Evolutionary conservation across 2,888 invertebrate species (phyloP).

Genomic region (Quadriops clusia): DNA sequence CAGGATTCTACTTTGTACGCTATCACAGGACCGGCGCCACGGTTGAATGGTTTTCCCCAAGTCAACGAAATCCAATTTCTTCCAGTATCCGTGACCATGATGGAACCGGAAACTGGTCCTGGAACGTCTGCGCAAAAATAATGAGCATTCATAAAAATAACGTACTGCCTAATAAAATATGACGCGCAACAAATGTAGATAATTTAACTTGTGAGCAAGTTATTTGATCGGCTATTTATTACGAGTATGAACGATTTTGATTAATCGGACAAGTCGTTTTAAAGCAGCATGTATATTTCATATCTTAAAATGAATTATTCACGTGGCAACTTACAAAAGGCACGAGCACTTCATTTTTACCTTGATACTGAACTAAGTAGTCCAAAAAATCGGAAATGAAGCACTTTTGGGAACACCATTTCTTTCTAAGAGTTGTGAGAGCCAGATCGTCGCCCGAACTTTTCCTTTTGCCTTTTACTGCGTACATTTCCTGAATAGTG

Average conservation of each 20-base stretch:
- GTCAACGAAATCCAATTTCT: conserved; percentile 71
- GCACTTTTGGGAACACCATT: conserved; percentile 29
- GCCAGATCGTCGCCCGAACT: conserved; percentile 19
- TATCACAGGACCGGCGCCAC: conserved; percentile 61
- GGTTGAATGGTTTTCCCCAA: conserved; percentile 67
- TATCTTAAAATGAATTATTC: too few species aligned
- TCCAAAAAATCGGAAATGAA: conserved; percentile 37
- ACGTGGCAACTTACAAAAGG: too few species aligned
- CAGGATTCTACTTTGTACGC: conserved; percentile 76
- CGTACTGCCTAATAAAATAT: too few species aligned
- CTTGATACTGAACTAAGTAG: conserved; percentile 41
- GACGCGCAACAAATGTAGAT: too few species aligned
- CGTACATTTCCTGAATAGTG: too few species aligned
- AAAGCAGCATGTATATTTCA: too few species aligned
- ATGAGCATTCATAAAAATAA: too few species aligned
- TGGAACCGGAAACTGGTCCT: conserved; percentile 63
- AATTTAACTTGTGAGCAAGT: too few species aligned
- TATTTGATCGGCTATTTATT: too few species aligned
- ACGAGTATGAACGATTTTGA: too few species aligned
- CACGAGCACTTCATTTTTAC: conserved; percentile 24
- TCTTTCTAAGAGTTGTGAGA: conserved; percentile 24
- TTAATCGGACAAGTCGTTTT: too few species aligned
- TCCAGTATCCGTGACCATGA: conserved; percentile 68
- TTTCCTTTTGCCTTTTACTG: too few species aligned
- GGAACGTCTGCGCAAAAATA: conserved; percentile 86